Evolutionary conservation across 2,797 vertebrate species (phyloP), one percentile per base, ranked within the genome.

Genomic region (Crenuchus spilurus): DNA sequence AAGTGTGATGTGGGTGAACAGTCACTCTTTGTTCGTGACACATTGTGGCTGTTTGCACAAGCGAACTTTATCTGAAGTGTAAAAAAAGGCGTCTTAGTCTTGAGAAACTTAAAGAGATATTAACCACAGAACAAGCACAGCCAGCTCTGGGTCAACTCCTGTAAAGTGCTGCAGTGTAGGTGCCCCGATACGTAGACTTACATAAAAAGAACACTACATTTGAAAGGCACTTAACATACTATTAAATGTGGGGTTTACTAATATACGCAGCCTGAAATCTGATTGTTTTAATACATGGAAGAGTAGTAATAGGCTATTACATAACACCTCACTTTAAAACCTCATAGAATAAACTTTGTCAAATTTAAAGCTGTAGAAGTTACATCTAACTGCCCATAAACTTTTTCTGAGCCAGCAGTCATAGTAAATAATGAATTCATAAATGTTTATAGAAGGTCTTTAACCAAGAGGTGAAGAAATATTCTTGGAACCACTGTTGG

Each of bases 41-140:
- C 2, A 14, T 35, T 35, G 20, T 42, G n/a, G 13, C 37, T 64
- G 26, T 86, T 87, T 87, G 88, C 84, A 88, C 86, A 89, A 84
- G 24, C 22, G n/a, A 46, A 24, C 33, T 22, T 60, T 60, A 60
- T 60, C 33, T 60, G 7, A 58, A 55, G 14, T 30, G 13, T 14
- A 11, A 4, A 20, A 26, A 76, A n/a, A 49, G 20, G 18, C 1
- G 13, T 14, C 24, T 28, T 10, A 16, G 26, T 31, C 7, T 14
- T 46, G 3, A 30, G 61, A 46, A 28, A 14, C 1, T 1, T 42
- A 64, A 46, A 44, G 22, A 30, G 16, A 31, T 41, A 9, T 30
- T 46, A 64, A 64, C 16, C 35, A 46, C 4, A 20, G 24, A 30
- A 20, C 20, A 24, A 46, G 6, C 3, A 18, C 33, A 13, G 20